phyloP scores from a whole-genome alignment of 2,797 vertebrate genomes.

The Liasis olivaceus region DNA sequence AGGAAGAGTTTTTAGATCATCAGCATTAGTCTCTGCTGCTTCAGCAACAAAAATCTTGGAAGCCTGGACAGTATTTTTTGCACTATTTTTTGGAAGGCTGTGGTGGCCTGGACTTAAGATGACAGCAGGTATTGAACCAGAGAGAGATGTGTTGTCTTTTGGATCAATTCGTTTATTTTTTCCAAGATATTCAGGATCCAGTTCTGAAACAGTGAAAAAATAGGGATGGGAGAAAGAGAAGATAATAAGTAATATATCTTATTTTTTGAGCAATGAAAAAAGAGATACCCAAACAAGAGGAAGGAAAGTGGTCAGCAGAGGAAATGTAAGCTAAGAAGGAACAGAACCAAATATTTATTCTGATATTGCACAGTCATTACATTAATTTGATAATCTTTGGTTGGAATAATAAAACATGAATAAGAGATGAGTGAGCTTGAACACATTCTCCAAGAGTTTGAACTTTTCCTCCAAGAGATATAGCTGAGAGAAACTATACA shows the following conservation, averaged over 20 bases:
- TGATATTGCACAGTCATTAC: background rate
- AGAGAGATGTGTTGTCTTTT: background rate
- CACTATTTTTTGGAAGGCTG: conserved; percentile 64
- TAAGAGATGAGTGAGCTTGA: background rate
- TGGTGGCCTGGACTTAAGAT: conserved; percentile 44
- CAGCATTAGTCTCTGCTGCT: accelerated
- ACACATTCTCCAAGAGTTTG: background rate
- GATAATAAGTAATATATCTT: background rate
- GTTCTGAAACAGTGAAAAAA: background rate
- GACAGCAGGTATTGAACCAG: background rate
- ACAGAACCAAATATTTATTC: background rate
- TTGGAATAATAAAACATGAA: background rate
- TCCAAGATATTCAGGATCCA: background rate
- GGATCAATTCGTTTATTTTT: conserved; percentile 25
- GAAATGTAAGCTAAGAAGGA: background rate
- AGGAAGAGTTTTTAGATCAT: background rate
- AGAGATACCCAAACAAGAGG: background rate
- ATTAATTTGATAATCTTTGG: background rate
- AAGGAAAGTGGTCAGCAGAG: background rate
- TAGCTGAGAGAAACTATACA: background rate
- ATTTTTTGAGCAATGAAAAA: background rate
- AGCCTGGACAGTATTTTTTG: background rate
- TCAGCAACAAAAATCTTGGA: background rate
- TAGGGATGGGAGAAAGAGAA: background rate
- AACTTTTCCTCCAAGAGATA: background rate